A percentile compares a stretch with the other conserved stretches of the same genome.
phyloP scores from a whole-genome alignment of 2,888 invertebrate species.

The Dryomyza anilis region DNA sequence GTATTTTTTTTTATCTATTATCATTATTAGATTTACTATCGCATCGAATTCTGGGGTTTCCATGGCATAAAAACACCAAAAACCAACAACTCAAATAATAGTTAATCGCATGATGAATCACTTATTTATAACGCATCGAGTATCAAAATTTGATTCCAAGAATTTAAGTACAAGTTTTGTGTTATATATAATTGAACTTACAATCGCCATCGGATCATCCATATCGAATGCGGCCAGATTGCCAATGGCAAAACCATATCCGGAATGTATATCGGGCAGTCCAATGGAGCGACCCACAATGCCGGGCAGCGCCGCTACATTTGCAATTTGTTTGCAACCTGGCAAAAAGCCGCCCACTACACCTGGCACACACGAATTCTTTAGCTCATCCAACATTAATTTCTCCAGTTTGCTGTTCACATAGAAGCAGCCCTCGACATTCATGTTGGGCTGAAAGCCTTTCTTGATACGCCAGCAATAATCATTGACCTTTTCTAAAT shows the following conservation, averaged over 20 bases:
- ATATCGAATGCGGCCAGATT: constrained; percentile 99
- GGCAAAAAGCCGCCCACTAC: constrained; percentile 96
- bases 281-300: constrained; percentile 94
- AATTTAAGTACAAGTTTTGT: no score
- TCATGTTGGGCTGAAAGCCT: constrained; percentile 99
- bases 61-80: no score
- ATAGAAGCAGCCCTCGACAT: constrained; percentile 84
- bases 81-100: not conserved
- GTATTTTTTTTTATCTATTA: no score
- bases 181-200: constrained; percentile 34
- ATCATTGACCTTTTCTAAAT: constrained; percentile 84
- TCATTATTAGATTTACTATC: no score
- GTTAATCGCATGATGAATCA: no score
- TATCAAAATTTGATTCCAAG: no score
- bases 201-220: constrained; percentile 87
- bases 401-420: constrained; percentile 86
- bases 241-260: constrained; percentile 99
- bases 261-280: constrained; percentile 95
- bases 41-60: no score
- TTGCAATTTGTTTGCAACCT: constrained; percentile 98
- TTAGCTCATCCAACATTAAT: constrained; percentile 95
- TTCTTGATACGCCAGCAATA: constrained; percentile 94
- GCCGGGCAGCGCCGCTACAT: constrained; percentile 97
- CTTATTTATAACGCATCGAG: no score
- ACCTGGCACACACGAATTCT: constrained; percentile 87